Percentiles rank a stretch among this genome's conserved stretches.
phyloP scores from a whole-genome alignment of 2,113 vertebrate genomes.

The Pterophyllum scalare region DNA sequence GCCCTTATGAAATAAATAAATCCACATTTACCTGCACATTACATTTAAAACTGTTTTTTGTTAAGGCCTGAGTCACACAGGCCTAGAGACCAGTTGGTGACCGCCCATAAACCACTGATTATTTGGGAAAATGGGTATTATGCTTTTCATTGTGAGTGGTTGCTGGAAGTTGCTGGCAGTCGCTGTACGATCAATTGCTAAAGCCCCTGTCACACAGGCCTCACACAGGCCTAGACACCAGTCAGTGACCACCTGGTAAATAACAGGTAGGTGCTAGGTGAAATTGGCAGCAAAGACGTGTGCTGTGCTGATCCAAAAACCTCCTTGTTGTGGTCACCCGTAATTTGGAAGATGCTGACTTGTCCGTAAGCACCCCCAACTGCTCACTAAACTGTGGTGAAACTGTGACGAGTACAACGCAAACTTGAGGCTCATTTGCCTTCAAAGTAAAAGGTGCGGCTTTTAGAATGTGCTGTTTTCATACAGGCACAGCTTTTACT shows the following conservation, averaged over 20 bases:
- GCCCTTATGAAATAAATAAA: too few species aligned
- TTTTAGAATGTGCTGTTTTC: not conserved
- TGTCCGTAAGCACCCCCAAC: not conserved
- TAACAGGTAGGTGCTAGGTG: not conserved
- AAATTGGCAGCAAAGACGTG: not conserved
- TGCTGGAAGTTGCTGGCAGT: not conserved
- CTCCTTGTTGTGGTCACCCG: not conserved
- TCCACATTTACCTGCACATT: too few species aligned
- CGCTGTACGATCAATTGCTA: not conserved
- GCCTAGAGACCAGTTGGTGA: too few species aligned
- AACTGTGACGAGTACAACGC: not conserved
- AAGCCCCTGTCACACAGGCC: not conserved
- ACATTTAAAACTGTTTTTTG: too few species aligned
- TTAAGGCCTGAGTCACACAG: too few species aligned
- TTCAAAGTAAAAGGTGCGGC: not conserved
- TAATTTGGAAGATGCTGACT: not conserved
- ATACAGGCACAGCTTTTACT: too few species aligned
- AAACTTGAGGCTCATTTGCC: not conserved
- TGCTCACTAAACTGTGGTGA: not conserved
- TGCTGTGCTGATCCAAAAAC: not conserved
- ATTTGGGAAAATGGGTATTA: too few species aligned
- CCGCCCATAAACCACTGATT: too few species aligned
- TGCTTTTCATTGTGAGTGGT: not conserved
- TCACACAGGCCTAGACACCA: not conserved
- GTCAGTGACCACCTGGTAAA: not conserved